Evolutionary conservation across 2,888 invertebrate species (phyloP).

Genomic region (Pseudoips prasinana): DNA sequence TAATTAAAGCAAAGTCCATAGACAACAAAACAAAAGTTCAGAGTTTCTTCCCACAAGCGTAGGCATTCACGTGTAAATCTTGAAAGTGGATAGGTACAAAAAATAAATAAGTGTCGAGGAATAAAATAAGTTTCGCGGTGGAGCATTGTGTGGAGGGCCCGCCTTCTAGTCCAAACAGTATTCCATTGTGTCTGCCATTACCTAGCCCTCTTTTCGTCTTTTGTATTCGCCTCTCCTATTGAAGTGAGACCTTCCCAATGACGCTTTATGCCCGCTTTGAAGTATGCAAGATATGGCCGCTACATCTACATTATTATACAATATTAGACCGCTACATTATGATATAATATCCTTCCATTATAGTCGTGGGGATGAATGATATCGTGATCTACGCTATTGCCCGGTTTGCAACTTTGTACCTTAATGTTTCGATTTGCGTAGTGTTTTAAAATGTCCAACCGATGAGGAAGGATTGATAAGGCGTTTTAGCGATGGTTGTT

Average conservation of each 20-base stretch:
- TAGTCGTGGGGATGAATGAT: background rate
- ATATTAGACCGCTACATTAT: conserved; percentile 31
- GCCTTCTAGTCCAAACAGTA: conserved; percentile 76
- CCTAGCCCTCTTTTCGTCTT: conserved; percentile 79
- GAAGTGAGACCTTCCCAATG: conserved; percentile 78
- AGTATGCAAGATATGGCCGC: conserved; percentile 64
- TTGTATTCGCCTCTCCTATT: conserved; percentile 76
- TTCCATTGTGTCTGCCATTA: conserved; percentile 79
- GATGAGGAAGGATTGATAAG: too few species aligned
- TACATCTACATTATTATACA: conserved; percentile 43
- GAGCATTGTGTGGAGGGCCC: conserved; percentile 65
- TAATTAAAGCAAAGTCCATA: too few species aligned
- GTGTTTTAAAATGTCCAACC: too few species aligned
- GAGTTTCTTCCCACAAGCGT: conserved; percentile 11
- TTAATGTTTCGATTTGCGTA: too few species aligned
- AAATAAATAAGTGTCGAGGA: conserved; percentile 70
- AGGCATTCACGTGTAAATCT: conserved; percentile 47
- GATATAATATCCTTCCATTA: conserved; percentile 6
- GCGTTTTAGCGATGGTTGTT: too few species aligned
- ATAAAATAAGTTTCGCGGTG: conserved; percentile 74
- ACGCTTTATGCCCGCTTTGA: conserved; percentile 74
- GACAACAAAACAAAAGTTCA: conserved; percentile 15
- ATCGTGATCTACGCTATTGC: background rate
- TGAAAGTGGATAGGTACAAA: conserved; percentile 52
- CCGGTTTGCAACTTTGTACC: too few species aligned